Percentiles rank a stretch among this genome's conserved stretches.
Conservation (phyloP, 2,113 vertebrate species). For the Poecilia latipinna region DNA sequence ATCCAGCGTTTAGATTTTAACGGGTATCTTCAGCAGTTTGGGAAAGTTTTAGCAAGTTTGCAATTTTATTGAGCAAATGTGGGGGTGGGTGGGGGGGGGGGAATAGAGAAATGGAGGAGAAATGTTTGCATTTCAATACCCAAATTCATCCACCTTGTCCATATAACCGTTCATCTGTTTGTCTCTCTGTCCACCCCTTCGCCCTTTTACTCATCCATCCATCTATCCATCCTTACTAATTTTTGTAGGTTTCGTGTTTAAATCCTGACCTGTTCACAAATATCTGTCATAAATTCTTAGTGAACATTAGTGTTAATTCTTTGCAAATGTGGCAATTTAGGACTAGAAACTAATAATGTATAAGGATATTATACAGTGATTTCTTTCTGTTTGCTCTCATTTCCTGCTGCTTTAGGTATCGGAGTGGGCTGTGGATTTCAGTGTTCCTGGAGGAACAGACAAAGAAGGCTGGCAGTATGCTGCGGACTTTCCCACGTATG, state of each 20-base stretch:
- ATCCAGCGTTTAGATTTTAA: too few relatives aligned
- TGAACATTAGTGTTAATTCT: not conserved
- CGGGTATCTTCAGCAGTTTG: not conserved
- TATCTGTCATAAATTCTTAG: not conserved
- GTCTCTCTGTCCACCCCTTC: too few relatives aligned
- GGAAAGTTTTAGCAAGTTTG: not conserved
- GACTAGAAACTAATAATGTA: too few relatives aligned
- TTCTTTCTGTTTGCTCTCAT: not conserved
- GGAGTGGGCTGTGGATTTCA: slow-evolving; percentile 91
- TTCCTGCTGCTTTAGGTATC: slow-evolving; percentile 81
- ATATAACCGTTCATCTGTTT: too few relatives aligned
- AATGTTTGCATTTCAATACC: too few relatives aligned
- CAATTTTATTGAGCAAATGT: too few relatives aligned
- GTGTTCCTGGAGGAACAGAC: slow-evolving; percentile 86
- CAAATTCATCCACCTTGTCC: too few relatives aligned
- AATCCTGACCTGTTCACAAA: not conserved
- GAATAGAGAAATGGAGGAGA: too few relatives aligned
- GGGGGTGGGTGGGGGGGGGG: fast-evolving
- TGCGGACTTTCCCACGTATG: slow-evolving; percentile 94
- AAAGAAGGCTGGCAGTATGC: slow-evolving; percentile 98
- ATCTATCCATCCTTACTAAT: too few relatives aligned
- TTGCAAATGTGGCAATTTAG: not conserved
- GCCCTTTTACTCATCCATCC: too few relatives aligned
- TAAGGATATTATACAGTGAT: too few relatives aligned
- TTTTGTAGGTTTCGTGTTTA: not conserved